These are phyloP conservation scores for Phalloptychus januarius DNA, from an alignment of 2,797 vertebrate genomes.

Conservation along the genomic window DNA sequence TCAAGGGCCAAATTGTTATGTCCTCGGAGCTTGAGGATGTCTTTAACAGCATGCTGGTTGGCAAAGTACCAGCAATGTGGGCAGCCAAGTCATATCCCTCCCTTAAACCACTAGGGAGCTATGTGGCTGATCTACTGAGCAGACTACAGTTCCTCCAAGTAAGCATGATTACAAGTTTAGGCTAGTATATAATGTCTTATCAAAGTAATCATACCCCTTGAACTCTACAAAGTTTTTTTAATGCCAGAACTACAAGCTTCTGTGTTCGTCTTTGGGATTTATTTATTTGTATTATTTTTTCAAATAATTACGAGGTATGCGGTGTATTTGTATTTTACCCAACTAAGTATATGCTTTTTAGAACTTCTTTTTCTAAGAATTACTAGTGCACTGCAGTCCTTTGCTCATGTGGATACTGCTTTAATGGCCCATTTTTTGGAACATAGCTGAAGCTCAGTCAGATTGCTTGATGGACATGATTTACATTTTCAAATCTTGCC, in stretches of 20 bases:
- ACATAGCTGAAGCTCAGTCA: not conserved
- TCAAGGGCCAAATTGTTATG: constrained; percentile 94
- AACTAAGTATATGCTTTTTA: not conserved
- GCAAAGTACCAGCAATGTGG: constrained; percentile 90
- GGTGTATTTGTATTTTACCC: not conserved
- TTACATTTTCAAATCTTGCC: not conserved
- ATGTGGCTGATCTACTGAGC: constrained; percentile 86
- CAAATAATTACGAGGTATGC: not conserved
- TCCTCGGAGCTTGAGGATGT: constrained; percentile 91
- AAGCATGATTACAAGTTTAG: constrained; percentile 36
- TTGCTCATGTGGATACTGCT: not conserved
- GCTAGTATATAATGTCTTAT: not conserved
- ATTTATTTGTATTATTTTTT: not conserved
- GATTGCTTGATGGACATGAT: not conserved
- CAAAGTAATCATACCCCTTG: not conserved
- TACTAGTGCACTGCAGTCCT: not conserved
- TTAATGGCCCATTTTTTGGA: not conserved
- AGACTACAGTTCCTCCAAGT: constrained; percentile 91
- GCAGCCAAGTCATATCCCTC: constrained; percentile 92
- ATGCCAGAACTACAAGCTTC: not conserved
- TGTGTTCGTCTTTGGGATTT: not conserved
- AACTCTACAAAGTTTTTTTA: not conserved
- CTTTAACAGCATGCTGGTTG: constrained; percentile 87
- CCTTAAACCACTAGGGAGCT: constrained; percentile 91
- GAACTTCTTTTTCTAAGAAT: not conserved